A percentile compares a stretch with the other conserved stretches of the same genome.
phyloP scores from a whole-genome alignment of 2,113 vertebrate genomes.

The Lichenostomus cassidix region DNA sequence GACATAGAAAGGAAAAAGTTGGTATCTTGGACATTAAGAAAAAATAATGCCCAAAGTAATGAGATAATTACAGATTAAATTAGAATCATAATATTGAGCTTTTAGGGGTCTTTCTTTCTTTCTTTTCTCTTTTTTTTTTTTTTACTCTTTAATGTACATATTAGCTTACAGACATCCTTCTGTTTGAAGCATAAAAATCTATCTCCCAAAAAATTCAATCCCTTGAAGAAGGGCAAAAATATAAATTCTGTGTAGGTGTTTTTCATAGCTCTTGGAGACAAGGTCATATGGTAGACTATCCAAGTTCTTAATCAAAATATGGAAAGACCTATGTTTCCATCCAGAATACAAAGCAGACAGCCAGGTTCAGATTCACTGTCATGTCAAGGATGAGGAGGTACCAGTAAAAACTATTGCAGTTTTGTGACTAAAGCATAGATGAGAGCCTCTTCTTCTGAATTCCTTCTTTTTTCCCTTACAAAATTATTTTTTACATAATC shows the following conservation, averaged over 20 bases:
- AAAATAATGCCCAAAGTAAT: background rate
- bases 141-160: background rate
- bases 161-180: background rate
- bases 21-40: background rate
- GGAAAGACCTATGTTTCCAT: background rate
- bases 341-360: background rate
- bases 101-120: background rate
- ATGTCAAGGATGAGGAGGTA: background rate
- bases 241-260: background rate
- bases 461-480: background rate
- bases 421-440: background rate
- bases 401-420: background rate
- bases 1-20: background rate
- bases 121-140: background rate
- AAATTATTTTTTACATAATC: background rate
- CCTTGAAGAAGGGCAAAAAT: background rate
- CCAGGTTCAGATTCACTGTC: background rate
- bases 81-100: background rate
- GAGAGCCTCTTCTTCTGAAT: background rate
- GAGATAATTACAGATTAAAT: background rate
- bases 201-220: background rate
- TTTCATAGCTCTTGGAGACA: background rate
- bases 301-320: background rate
- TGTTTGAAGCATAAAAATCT: background rate
- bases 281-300: background rate